These are phyloP conservation scores for Trachemys scripta DNA, from an alignment of 2,113 vertebrate species.

Conservation along the genomic window DNA sequence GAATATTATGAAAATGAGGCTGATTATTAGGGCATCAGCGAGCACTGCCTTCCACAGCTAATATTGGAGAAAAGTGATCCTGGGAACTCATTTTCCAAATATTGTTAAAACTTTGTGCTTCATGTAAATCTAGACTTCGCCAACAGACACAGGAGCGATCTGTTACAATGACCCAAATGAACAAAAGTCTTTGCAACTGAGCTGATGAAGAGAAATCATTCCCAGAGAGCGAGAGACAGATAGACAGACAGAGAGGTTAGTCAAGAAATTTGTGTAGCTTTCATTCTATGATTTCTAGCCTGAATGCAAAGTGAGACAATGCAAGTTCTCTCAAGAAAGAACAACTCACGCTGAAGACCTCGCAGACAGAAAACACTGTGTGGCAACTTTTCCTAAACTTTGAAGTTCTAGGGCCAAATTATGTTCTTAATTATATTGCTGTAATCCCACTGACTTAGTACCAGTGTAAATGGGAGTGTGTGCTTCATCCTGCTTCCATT, in stretches of 20 bases:
- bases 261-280: neutral
- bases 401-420: neutral
- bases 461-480: neutral
- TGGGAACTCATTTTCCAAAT: neutral
- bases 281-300: neutral
- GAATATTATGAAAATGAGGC: neutral
- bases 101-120: neutral
- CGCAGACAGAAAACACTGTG: neutral
- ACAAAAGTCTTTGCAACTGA: neutral
- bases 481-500: neutral
- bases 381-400: neutral
- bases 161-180: neutral
- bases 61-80: neutral
- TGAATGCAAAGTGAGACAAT: accelerated
- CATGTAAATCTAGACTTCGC: neutral
- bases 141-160: neutral
- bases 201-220: neutral
- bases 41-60: neutral
- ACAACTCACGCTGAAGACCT: neutral
- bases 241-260: neutral
- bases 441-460: neutral
- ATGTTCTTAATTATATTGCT: neutral
- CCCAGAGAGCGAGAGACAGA: neutral
- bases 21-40: neutral
- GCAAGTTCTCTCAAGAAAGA: accelerated